These are phyloP conservation scores for Vanessa cardui DNA, from an alignment of 2,888 invertebrate species.

Conservation along the genomic window DNA sequence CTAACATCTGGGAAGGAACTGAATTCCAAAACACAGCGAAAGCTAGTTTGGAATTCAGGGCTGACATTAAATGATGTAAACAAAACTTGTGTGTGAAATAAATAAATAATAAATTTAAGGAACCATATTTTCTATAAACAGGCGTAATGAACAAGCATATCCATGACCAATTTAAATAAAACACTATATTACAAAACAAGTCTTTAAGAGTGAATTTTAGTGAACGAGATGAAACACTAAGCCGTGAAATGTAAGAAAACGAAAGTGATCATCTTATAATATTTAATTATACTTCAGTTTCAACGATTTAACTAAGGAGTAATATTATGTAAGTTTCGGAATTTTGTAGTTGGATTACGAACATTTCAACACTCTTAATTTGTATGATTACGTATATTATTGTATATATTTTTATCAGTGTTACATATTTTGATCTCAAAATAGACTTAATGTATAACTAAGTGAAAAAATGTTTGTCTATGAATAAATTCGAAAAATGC, in stretches of 20 bases:
- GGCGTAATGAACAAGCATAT: background rate
- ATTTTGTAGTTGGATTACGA: constrained; percentile 9
- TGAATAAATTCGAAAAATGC: too few species aligned
- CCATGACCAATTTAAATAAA: background rate
- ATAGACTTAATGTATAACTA: too few species aligned
- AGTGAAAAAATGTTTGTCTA: too few species aligned
- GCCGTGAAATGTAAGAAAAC: background rate
- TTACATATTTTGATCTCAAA: background rate
- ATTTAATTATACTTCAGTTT: constrained; percentile 10
- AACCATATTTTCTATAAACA: background rate
- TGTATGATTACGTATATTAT: too few species aligned
- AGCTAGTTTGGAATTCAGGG: too few species aligned
- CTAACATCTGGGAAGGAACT: too few species aligned
- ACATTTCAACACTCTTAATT: background rate
- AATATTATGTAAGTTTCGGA: background rate
- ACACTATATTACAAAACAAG: background rate
- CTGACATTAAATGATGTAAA: too few species aligned
- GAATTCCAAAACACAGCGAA: too few species aligned
- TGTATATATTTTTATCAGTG: too few species aligned
- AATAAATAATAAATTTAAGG: too few species aligned
- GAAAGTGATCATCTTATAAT: constrained; percentile 4
- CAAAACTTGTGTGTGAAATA: too few species aligned
- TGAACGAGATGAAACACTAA: background rate
- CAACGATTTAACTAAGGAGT: background rate
- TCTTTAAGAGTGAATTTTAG: background rate